phyloP scores from a whole-genome alignment of 2,113 vertebrate genomes.

The Anser brachyrhynchus region DNA sequence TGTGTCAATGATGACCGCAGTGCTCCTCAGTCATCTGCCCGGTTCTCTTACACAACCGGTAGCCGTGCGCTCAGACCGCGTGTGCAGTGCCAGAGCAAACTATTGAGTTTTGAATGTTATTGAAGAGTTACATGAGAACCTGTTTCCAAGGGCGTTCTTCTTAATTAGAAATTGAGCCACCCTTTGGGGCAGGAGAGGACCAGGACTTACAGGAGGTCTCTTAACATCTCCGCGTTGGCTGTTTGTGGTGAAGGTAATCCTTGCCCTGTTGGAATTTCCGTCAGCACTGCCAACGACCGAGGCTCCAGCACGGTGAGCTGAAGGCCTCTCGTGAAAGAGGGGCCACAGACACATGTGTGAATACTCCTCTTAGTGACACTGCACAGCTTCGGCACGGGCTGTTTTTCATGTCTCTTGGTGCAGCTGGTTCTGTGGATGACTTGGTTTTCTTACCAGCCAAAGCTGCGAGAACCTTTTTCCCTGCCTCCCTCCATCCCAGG shows the following conservation, averaged over 20 bases:
- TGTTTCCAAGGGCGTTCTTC: neutral
- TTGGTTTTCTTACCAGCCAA: neutral
- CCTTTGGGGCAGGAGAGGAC: neutral
- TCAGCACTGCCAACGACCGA: neutral
- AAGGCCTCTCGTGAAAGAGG: neutral
- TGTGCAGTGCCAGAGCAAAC: neutral
- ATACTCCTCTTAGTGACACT: rapidly evolving
- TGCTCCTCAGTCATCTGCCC: neutral
- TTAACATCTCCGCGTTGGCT: neutral
- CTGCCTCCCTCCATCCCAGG: neutral
- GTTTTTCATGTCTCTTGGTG: neutral
- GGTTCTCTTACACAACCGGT: neutral
- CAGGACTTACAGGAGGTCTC: neutral
- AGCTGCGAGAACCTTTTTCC: neutral
- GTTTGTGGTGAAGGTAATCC: neutral
- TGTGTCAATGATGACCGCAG: neutral
- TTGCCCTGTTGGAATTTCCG: neutral
- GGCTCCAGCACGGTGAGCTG: neutral
- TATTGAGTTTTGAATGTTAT: neutral
- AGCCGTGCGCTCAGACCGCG: no score
- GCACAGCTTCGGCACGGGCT: neutral
- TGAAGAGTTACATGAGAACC: neutral
- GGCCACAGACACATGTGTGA: no score
- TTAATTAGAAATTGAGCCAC: neutral
- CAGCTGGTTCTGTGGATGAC: neutral